Evolutionary conservation across 2,888 invertebrate genomes (phyloP), one percentile per base, ranked within the genome.

Genomic region (Thera britannica): DNA sequence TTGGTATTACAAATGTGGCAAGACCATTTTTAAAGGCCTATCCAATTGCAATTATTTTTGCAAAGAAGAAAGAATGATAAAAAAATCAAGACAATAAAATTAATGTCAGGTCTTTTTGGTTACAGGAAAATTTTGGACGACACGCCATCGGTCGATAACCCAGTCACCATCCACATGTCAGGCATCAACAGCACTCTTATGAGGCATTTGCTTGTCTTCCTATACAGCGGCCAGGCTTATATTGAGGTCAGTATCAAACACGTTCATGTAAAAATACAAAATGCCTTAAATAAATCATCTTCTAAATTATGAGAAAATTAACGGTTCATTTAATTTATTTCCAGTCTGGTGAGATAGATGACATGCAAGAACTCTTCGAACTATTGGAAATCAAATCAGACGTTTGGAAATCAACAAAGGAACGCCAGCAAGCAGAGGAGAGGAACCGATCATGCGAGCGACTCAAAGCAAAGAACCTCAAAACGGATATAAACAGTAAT

Each of bases 341-440:
- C 77, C 92, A 96, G 96, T 96, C 96, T 76, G 95, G 95, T 79
- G 97, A 97, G 93, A 95, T 97, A 78, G 96, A 96, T 83, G 97
- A 96, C 82, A 95, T 97, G 93, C 96, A 97, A 90, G 97, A 97
- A 88, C 90, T 97, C 65, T 96, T 97, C 86, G 96, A 97, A 86
- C 92, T 97, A 78, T 90, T 97, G 80, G 97, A 97, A 94, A 97
- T 97, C 76, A 97, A 97, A 89, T 97, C 97, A 73, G 97, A 97
- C 80, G 95, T 96, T 81, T 96, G 96, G 96, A 94, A 93, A 89
- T 94, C 94, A 74, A 94, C 94, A 80, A 94, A 94, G 70, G 94
- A 94, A 84, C 86, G 94, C 75, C 92, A 91, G 74, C 90, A 92
- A 79, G 93, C 93, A 71, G 93, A 94, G 76, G 93, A 94, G 84